Percentiles rank a stretch among this genome's conserved stretches.
Evolutionary conservation across 2,888 invertebrate species (phyloP).

Genomic region (Spodoptera picta): DNA sequence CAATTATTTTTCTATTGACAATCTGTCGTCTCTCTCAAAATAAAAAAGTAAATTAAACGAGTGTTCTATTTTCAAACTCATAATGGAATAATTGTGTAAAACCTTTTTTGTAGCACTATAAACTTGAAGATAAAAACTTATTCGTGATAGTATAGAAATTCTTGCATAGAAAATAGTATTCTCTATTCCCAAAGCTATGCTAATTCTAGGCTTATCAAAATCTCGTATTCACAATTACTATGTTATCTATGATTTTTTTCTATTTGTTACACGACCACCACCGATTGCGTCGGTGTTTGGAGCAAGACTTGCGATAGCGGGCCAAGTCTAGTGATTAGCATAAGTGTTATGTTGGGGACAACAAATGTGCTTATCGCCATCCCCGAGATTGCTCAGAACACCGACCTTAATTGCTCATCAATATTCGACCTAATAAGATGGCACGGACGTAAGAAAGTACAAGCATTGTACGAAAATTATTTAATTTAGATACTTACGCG

Average conservation of each 20-base stretch:
- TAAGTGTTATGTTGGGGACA: conserved; percentile 74
- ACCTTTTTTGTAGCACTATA: background rate
- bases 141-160: background rate
- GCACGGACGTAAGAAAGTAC: conserved; percentile 60
- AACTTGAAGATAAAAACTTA: conserved; percentile 5
- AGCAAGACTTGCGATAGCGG: conserved; percentile 2
- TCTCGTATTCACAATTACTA: conserved; percentile 24
- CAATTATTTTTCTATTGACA: too few species aligned
- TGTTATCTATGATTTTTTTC: conserved; percentile 16
- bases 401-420: conserved; percentile 86
- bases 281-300: conserved; percentile 7
- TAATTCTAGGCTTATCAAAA: conserved; percentile 39
- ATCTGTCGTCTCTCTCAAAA: too few species aligned
- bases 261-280: conserved; percentile 39
- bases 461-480: too few species aligned
- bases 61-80: background rate
- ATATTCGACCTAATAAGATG: conserved; percentile 78
- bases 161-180: background rate
- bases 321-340: conserved; percentile 70
- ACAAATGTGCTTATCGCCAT: conserved; percentile 81
- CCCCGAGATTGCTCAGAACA: conserved; percentile 79
- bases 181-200: conserved; percentile 5
- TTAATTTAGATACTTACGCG: too few species aligned
- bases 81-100: conserved; percentile 22
- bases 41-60: too few species aligned